These are phyloP conservation scores for Cinara cedri DNA, from an alignment of 2,888 invertebrate genomes.

Conservation along the genomic window DNA sequence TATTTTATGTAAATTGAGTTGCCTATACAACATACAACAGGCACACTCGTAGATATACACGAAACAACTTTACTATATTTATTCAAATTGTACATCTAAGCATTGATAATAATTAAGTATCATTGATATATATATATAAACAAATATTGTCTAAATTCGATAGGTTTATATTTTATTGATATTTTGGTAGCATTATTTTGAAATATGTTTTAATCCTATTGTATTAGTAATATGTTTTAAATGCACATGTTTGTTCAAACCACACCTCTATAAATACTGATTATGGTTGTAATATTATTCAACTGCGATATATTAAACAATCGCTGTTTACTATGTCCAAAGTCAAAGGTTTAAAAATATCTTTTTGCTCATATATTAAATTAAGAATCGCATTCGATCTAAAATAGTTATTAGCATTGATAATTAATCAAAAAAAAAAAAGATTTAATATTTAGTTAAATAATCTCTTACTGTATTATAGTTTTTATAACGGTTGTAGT, in stretches of 20 bases:
- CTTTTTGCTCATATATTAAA: neutral
- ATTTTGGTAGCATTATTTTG: neutral
- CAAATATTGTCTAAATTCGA: too few relatives aligned
- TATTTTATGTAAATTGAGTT: conserved; percentile 10
- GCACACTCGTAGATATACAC: neutral
- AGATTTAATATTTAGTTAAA: too few relatives aligned
- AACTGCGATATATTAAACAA: neutral
- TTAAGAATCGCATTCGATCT: neutral
- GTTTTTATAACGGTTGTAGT: too few relatives aligned
- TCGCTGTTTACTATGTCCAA: neutral
- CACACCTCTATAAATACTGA: neutral
- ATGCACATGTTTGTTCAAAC: neutral
- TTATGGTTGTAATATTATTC: neutral
- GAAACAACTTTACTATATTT: neutral
- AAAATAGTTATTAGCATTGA: too few relatives aligned
- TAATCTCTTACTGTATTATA: too few relatives aligned
- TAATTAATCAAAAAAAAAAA: too few relatives aligned
- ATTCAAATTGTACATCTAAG: too few relatives aligned
- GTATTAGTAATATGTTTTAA: neutral
- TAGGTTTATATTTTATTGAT: too few relatives aligned
- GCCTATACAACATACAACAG: conserved; percentile 4
- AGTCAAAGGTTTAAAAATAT: conserved; percentile 6
- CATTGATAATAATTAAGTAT: too few relatives aligned
- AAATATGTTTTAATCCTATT: too few relatives aligned
- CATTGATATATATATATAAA: too few relatives aligned